Evolutionary conservation across 2,888 invertebrate species (phyloP), one percentile per base, ranked within the genome.

Genomic region (Chydorus sphaericus): DNA sequence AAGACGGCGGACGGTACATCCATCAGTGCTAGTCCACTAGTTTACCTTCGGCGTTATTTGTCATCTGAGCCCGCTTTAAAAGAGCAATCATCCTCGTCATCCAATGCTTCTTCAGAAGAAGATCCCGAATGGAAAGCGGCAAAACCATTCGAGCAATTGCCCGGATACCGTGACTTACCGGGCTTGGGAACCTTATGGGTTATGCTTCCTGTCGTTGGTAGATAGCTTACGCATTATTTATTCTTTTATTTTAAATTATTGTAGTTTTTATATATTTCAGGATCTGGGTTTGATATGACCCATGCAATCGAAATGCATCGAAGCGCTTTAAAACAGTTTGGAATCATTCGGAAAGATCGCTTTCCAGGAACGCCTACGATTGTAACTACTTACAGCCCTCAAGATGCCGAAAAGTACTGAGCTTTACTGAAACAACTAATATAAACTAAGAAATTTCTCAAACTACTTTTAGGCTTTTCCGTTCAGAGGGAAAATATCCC

Each of bases 131-230:
- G 48, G 36, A 31, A 23, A 11, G 31, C 48, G 4, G 55, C 55
- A 4, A 48, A 49, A 31, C 75, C 79, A 0, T 86, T 83, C 68
- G 69, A 74, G 52, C 75, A 76, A 58, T 80, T 86, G 66, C 86
- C 86, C 4, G 86, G 86, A 20, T 85, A 85, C 18, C 79, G 73
- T 69, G 80, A 80, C 52, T 68, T 84, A 65, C 85, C 85, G 1
- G 57, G 85, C 49, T 71, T 86, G 52, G 86, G 86, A 56, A 86
- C 86, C 68, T 80, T 84, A 4, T 86, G 86, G 86, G 75, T 85
- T 61, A 85, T 86, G 68, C 81, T 85, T 52, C 78, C 81, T 6
- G 63, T 77, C 57, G 76, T 81, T 64, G 81, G 81, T 80, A 69
- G n/a, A n/a, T n/a, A n/a, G n/a, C n/a, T n/a, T n/a, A 70, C 33